These are phyloP conservation scores for Auanema freiburgensis DNA, from an alignment of 2,888 invertebrate genomes.

Conservation along the genomic window DNA sequence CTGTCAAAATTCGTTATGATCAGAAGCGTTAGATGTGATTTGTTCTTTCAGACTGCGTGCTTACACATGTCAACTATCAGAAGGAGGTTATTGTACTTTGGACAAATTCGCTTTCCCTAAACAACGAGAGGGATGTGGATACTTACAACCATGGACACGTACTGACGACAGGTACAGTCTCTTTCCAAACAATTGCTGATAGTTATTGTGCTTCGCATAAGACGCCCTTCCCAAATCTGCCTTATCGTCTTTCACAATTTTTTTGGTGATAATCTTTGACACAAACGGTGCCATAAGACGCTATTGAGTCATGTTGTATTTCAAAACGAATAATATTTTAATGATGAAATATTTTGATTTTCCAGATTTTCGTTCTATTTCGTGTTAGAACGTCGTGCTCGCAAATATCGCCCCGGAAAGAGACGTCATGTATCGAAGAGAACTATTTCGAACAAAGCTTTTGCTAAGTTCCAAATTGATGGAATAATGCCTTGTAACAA, in stretches of 20 bases:
- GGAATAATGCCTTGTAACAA: slow-evolving; percentile 26
- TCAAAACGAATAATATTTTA: slow-evolving; percentile 6
- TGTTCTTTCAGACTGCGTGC: slow-evolving; percentile 38
- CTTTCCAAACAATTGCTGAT: too few species aligned
- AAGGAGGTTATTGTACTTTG: slow-evolving; percentile 43
- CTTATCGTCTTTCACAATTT: slow-evolving; percentile 3
- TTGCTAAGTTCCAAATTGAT: slow-evolving; percentile 24
- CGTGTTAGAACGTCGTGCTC: slow-evolving; percentile 36
- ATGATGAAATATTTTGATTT: slow-evolving; percentile 2
- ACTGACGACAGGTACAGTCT: slow-evolving; percentile 25
- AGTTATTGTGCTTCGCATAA: slow-evolving; percentile 1
- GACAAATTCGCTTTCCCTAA: slow-evolving; percentile 36
- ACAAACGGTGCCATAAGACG: not conserved
- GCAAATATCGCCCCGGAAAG: slow-evolving; percentile 29
- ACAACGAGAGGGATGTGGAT: slow-evolving; percentile 32
- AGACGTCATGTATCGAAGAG: slow-evolving; percentile 20
- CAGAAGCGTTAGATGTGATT: too few species aligned
- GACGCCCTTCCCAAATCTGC: not conserved
- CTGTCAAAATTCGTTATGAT: too few species aligned
- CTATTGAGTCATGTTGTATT: not conserved
- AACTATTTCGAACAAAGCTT: slow-evolving; percentile 12
- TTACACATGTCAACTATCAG: slow-evolving; percentile 39
- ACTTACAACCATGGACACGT: slow-evolving; percentile 36
- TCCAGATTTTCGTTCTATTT: slow-evolving; percentile 48
- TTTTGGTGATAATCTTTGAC: not conserved